Conservation (phyloP, 2,113 vertebrate genomes). For the Axis porcinus region DNA sequence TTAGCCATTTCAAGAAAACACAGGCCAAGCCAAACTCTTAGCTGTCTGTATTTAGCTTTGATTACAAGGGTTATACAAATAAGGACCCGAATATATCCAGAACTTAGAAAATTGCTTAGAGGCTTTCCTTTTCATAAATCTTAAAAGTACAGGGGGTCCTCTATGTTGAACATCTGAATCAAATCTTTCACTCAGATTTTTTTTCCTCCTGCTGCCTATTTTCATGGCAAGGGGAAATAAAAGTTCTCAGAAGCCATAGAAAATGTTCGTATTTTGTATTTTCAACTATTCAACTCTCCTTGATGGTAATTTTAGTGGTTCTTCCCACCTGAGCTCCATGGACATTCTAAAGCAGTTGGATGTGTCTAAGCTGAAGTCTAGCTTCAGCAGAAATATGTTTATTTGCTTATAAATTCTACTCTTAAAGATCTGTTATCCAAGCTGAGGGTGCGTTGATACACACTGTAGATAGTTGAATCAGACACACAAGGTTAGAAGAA, state of each 20-base stretch:
- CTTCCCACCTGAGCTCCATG: not conserved
- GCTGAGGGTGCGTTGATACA: not conserved
- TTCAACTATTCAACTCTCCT: not conserved
- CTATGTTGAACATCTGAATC: not conserved
- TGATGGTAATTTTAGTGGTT: not conserved
- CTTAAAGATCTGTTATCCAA: not conserved
- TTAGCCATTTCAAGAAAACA: slow-evolving; percentile 34
- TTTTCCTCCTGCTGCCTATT: not conserved
- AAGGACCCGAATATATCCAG: slow-evolving; percentile 22
- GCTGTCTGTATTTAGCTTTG: slow-evolving; percentile 7
- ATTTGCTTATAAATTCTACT: not conserved
- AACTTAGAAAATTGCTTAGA: slow-evolving; percentile 1
- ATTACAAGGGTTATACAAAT: slow-evolving; percentile 48
- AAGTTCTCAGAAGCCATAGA: not conserved
- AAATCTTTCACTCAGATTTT: slow-evolving; percentile 3
- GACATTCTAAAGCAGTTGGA: not conserved
- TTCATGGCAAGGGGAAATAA: not conserved
- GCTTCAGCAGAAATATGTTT: not conserved
- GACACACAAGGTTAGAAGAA: not conserved
- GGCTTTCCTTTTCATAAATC: not conserved
- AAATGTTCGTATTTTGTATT: not conserved
- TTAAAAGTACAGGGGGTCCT: not conserved
- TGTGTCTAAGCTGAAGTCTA: not conserved
- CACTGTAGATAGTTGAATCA: not conserved
- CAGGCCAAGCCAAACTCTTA: not conserved